Percentiles rank a stretch among this genome's conserved stretches.
Conservation (phyloP, 2,888 invertebrate genomes). For the Nycteola revayana region DNA sequence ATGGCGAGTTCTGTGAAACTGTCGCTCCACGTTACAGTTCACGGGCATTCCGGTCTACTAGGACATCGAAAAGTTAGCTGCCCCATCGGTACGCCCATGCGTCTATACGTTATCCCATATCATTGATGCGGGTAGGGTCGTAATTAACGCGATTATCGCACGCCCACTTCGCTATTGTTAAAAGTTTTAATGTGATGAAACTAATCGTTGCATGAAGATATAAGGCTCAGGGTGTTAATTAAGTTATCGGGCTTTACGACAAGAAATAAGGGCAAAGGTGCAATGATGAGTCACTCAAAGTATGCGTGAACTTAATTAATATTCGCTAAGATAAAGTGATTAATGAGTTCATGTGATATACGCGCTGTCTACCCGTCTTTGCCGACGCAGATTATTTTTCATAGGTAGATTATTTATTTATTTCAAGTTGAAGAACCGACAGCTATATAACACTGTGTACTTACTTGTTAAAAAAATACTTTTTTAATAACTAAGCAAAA, state of each 20-base stretch:
- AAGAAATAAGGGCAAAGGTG: slow-evolving; percentile 8
- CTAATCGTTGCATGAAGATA: slow-evolving; percentile 25
- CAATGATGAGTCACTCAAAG: slow-evolving; percentile 20
- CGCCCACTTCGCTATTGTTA: slow-evolving; percentile 35
- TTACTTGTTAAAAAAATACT: too few species aligned
- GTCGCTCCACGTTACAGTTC: too few species aligned
- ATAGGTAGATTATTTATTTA: too few species aligned
- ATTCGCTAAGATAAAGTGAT: slow-evolving; percentile 17
- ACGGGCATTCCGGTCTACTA: too few species aligned
- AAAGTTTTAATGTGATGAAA: slow-evolving; percentile 29
- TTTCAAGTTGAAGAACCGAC: too few species aligned
- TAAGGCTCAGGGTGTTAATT: slow-evolving; percentile 28
- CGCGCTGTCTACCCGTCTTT: not conserved
- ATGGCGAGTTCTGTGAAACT: too few species aligned
- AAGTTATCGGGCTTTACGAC: slow-evolving; percentile 21
- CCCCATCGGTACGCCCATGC: slow-evolving; percentile 26
- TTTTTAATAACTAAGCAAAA: too few species aligned
- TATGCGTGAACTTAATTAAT: slow-evolving; percentile 10
- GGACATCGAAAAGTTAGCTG: too few species aligned
- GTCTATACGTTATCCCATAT: slow-evolving; percentile 27
- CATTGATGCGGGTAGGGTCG: slow-evolving; percentile 34
- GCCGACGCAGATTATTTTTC: too few species aligned
- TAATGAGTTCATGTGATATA: slow-evolving; percentile 11
- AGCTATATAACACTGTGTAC: too few species aligned
- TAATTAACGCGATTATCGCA: slow-evolving; percentile 44